Percentiles rank a stretch among this genome's conserved stretches.
phyloP scores from a whole-genome alignment of 2,113 vertebrate species.

The Tenebrosternarchus preto region DNA sequence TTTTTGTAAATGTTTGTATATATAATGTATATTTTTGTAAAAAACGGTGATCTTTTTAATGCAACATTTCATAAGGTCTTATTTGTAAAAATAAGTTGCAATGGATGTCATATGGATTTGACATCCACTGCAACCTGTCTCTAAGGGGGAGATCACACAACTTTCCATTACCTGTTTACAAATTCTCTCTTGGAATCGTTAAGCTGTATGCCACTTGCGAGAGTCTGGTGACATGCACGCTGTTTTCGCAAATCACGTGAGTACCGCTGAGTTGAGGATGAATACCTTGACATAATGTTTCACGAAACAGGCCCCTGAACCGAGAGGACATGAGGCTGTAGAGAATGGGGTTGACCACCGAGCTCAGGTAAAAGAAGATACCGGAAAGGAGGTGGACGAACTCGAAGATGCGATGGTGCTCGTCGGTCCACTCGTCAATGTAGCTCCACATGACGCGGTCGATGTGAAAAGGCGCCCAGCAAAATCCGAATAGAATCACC shows the following conservation, averaged over 20 bases:
- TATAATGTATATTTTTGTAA: too few relatives aligned
- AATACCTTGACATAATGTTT: conserved; percentile 70
- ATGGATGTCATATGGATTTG: too few relatives aligned
- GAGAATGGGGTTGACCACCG: conserved; percentile 85
- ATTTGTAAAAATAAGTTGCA: too few relatives aligned
- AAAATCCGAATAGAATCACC: conserved; percentile 86
- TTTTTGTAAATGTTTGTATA: too few relatives aligned
- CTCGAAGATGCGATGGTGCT: conserved; percentile 73
- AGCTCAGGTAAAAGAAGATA: conserved; percentile 88
- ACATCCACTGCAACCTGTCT: too few relatives aligned
- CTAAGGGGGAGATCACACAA: too few relatives aligned
- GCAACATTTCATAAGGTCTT: too few relatives aligned
- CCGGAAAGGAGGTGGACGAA: conserved; percentile 83
- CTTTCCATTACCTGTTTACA: too few relatives aligned
- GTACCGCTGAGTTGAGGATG: not conserved
- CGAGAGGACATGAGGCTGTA: conserved; percentile 92
- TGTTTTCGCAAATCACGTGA: conserved; percentile 61
- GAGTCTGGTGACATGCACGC: conserved; percentile 8
- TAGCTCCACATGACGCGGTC: conserved; percentile 90
- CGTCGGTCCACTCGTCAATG: conserved; percentile 69
- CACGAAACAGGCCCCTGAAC: conserved; percentile 87
- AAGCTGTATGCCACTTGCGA: not conserved
- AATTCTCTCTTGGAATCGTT: too few relatives aligned
- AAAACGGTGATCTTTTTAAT: too few relatives aligned
- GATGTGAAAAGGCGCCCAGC: conserved; percentile 90